These are phyloP conservation scores for Bombycilla garrulus DNA, from an alignment of 2,113 vertebrate species.

Conservation along the genomic window DNA sequence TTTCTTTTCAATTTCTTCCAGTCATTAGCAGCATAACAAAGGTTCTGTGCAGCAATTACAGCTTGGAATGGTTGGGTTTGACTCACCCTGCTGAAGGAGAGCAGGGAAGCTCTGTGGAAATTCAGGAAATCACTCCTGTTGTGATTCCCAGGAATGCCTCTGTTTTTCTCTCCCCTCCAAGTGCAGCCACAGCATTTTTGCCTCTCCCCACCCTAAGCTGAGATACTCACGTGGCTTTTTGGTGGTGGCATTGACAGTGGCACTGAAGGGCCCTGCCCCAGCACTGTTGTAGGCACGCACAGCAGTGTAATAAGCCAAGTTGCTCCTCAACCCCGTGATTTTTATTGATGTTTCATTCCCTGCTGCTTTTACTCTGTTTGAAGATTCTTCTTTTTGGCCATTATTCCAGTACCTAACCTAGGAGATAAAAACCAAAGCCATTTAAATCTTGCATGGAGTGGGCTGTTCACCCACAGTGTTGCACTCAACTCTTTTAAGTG, in stretches of 20 bases:
- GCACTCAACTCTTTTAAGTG: not conserved
- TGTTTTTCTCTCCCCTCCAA: not conserved
- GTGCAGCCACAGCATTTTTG: not conserved
- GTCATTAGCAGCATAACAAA: not conserved
- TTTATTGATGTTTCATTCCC: conserved; percentile 85
- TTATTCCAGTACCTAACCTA: conserved; percentile 93
- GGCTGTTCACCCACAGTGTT: not conserved
- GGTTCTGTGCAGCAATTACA: not conserved
- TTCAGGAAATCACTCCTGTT: not conserved
- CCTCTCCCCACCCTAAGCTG: not conserved
- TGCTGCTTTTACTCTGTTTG: conserved; percentile 83
- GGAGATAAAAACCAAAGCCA: not conserved
- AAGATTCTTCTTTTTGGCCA: conserved; percentile 85
- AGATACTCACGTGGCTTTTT: conserved; percentile 89
- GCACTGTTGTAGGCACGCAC: conserved; percentile 92
- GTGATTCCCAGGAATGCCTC: not conserved
- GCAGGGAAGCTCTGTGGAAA: not conserved
- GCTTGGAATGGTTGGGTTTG: fast-evolving
- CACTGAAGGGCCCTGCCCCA: conserved; percentile 86
- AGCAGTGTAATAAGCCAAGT: conserved; percentile 83
- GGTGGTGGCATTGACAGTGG: conserved; percentile 88
- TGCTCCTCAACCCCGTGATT: conserved; percentile 84
- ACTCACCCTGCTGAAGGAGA: not conserved
- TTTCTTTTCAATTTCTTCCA: not conserved
- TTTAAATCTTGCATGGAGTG: not conserved